phyloP scores from a whole-genome alignment of 2,113 vertebrate species.

The Myodes glareolus region DNA sequence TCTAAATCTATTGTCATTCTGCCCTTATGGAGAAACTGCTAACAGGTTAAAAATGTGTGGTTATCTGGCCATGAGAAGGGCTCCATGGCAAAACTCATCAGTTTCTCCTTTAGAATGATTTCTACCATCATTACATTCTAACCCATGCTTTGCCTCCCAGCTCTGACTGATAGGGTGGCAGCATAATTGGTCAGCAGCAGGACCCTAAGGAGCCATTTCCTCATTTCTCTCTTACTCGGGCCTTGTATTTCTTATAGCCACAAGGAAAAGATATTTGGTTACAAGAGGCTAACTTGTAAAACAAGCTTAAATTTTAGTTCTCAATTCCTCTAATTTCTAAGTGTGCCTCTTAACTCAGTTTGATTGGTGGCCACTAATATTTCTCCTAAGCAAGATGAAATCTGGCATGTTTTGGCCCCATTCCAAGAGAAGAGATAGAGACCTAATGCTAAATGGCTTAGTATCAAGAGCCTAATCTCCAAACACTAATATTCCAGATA shows the following conservation, averaged over 20 bases:
- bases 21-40: neutral
- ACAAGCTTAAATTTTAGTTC: constrained; percentile 36
- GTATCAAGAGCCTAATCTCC: neutral
- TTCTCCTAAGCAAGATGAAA: neutral
- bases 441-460: neutral
- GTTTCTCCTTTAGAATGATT: neutral
- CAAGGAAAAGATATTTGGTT: neutral
- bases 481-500: neutral
- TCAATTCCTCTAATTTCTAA: neutral
- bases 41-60: neutral
- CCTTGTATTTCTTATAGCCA: neutral
- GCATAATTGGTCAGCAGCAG: neutral
- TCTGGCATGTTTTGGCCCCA: neutral
- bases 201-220: neutral
- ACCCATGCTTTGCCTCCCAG: neutral
- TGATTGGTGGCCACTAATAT: constrained; percentile 17
- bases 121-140: neutral
- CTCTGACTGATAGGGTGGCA: neutral
- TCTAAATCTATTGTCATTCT: neutral
- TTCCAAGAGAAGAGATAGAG: neutral
- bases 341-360: neutral
- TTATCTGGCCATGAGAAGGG: neutral
- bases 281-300: neutral
- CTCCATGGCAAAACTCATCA: neutral
- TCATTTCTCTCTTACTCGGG: neutral